phyloP scores from a whole-genome alignment of 2,888 invertebrate species.

The Megaustenia siamemsis region DNA sequence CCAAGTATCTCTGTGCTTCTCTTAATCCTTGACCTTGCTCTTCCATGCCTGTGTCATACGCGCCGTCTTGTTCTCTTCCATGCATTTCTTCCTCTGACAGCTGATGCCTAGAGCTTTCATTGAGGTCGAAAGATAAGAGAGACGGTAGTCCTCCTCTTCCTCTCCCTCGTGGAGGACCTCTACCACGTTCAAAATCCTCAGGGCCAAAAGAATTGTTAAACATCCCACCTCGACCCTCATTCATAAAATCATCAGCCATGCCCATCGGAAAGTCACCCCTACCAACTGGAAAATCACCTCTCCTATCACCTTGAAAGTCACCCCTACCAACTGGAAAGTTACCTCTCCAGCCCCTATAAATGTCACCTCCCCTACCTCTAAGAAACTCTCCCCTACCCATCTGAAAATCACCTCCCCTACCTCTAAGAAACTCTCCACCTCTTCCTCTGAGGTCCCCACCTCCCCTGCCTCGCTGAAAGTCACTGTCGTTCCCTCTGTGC shows the following conservation, averaged over 20 bases:
- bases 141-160: constrained; percentile 11
- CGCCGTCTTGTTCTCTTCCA: neutral
- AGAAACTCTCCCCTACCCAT: constrained; percentile 48
- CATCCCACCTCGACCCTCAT: neutral
- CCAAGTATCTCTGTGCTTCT: neutral
- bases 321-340: constrained; percentile 39
- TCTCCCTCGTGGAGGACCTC: constrained; percentile 39
- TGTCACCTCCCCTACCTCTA: constrained; percentile 49
- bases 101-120: constrained; percentile 2
- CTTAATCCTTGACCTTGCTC: neutral
- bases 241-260: constrained; percentile 18
- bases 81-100: neutral
- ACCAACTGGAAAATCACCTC: constrained; percentile 28
- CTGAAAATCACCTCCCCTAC: constrained; percentile 36
- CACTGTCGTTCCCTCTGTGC: constrained; percentile 12
- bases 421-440: neutral
- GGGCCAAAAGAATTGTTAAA: neutral
- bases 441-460: constrained; percentile 14
- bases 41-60: neutral
- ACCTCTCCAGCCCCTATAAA: constrained; percentile 32
- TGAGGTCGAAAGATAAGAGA: constrained; percentile 20
- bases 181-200: neutral
- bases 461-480: constrained; percentile 28
- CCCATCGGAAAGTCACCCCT: constrained; percentile 33
- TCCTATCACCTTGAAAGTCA: constrained; percentile 27